These are phyloP conservation scores for Adelges cooleyi DNA, from an alignment of 1,140 invertebrate genomes.

Conservation along the genomic window DNA sequence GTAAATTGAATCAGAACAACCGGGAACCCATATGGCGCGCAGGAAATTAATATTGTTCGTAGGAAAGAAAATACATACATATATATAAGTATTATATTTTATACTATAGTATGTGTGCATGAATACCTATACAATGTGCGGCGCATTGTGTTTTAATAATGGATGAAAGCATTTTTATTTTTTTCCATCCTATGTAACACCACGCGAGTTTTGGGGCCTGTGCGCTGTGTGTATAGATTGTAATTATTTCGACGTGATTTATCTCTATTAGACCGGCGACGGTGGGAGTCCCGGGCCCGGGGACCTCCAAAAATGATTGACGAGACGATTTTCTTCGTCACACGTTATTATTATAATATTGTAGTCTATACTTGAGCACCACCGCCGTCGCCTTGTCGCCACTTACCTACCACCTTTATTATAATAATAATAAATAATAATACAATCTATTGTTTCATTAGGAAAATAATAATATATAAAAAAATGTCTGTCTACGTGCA, in stretches of 20 bases:
- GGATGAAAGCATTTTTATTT: not conserved
- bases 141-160: conserved; percentile 17
- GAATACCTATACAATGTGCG: not conserved
- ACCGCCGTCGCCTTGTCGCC: not conserved
- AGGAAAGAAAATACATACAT: not conserved
- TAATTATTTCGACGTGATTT: conserved; percentile 21
- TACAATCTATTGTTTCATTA: conserved; percentile 7
- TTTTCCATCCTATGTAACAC: not conserved
- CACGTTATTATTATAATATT: no score
- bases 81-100: no score
- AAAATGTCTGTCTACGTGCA: no score
- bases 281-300: not conserved
- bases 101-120: not conserved
- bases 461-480: not conserved
- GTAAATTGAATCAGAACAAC: conserved; percentile 24
- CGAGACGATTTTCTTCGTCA: conserved; percentile 10
- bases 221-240: not conserved
- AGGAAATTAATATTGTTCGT: conserved; percentile 28
- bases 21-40: conserved; percentile 26
- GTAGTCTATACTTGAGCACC: not conserved
- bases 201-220: not conserved
- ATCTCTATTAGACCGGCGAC: conserved; percentile 2
- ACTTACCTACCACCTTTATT: no score
- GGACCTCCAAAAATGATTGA: conserved; percentile 16
- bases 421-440: no score